phyloP scores from a whole-genome alignment of 2,113 vertebrate genomes.

The Chionis minor region DNA sequence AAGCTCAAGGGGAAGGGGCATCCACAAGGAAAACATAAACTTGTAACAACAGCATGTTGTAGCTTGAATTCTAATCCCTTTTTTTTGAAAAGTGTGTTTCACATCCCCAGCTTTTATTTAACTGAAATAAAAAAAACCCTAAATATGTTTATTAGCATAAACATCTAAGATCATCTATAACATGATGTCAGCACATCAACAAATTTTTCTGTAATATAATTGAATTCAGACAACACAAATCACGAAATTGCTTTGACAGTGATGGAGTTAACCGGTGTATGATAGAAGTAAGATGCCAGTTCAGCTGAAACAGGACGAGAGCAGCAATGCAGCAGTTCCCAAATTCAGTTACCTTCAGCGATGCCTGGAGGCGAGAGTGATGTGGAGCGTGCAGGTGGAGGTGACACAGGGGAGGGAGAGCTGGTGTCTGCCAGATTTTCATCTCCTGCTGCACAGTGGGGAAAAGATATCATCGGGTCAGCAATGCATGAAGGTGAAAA shows the following conservation, averaged over 20 bases:
- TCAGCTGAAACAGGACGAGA: neutral
- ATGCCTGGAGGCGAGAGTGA: neutral
- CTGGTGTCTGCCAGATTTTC: neutral
- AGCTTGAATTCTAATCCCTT: neutral
- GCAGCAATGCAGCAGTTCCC: fast-evolving
- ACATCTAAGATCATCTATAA: no score
- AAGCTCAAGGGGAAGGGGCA: neutral
- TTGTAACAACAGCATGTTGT: neutral
- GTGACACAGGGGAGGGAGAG: neutral
- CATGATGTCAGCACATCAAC: neutral
- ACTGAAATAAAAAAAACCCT: neutral
- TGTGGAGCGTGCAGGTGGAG: neutral
- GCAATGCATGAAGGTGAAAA: neutral
- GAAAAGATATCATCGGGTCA: neutral
- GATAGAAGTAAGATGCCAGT: neutral
- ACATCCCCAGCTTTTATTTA: neutral
- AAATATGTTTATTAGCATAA: no score
- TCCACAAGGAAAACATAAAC: neutral
- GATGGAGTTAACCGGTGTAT: neutral
- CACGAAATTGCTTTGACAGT: neutral
- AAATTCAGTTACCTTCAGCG: neutral
- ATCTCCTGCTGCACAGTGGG: neutral
- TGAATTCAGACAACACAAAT: neutral
- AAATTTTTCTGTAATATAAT: neutral
- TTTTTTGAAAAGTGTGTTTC: neutral